Conservation (phyloP, 1,140 invertebrate genomes). For the Lithobius niger region DNA sequence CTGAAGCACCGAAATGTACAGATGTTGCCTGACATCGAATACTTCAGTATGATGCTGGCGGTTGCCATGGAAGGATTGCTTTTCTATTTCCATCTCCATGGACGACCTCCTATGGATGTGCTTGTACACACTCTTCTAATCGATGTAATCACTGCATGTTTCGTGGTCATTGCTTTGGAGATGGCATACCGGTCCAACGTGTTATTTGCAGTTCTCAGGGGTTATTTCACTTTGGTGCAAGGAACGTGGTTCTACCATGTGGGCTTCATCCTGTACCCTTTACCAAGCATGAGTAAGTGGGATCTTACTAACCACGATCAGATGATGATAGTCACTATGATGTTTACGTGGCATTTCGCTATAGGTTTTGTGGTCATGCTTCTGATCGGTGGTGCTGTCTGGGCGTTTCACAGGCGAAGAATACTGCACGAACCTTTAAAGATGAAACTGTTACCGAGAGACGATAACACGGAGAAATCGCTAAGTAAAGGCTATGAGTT, state of each 20-base stretch:
- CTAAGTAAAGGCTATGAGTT: too few species aligned
- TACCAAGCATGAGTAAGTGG: slow-evolving; percentile 27
- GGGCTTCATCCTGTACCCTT: slow-evolving; percentile 38
- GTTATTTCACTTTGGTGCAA: slow-evolving; percentile 34
- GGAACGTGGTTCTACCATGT: slow-evolving; percentile 41
- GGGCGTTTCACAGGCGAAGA: too few species aligned
- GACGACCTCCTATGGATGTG: slow-evolving; percentile 33
- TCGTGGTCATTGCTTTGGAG: slow-evolving; percentile 28
- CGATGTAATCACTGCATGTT: slow-evolving; percentile 28
- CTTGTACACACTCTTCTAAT: slow-evolving; percentile 36
- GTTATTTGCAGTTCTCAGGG: slow-evolving; percentile 26
- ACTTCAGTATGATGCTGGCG: slow-evolving; percentile 30
- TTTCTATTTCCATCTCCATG: slow-evolving; percentile 39
- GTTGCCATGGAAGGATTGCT: slow-evolving; percentile 35
- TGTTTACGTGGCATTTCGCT: slow-evolving; percentile 35
- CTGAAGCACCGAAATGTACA: slow-evolving; percentile 26
- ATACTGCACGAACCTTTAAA: too few species aligned
- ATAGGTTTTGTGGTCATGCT: slow-evolving; percentile 26
- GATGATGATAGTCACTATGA: slow-evolving; percentile 36
- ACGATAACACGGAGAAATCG: too few species aligned
- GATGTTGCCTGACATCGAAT: slow-evolving; percentile 33
- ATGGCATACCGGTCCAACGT: slow-evolving; percentile 30
- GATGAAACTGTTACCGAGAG: too few species aligned
- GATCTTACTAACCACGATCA: slow-evolving; percentile 32
- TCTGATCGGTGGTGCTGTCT: slow-evolving; percentile 24